Evolutionary conservation across 2,797 vertebrate species (phyloP).

Genomic region (Schizopygopsis malacanthus): DNA sequence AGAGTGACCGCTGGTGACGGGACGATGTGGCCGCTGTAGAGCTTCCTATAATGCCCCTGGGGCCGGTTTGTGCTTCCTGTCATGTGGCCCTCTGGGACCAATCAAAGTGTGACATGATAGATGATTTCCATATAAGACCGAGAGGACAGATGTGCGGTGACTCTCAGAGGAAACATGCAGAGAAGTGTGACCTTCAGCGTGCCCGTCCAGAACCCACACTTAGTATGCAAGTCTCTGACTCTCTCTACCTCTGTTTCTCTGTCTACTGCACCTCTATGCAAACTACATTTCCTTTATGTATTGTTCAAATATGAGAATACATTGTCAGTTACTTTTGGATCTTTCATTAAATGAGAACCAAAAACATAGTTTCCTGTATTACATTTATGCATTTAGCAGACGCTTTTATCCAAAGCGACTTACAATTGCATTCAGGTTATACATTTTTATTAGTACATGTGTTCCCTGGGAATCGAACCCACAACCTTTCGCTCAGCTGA

Average conservation of each 20-base stretch:
- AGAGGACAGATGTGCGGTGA: constrained; percentile 59
- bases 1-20: constrained; percentile 78
- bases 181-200: constrained; percentile 56
- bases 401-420: too few species aligned
- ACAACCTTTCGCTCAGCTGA: too few species aligned
- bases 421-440: too few species aligned
- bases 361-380: constrained; percentile 14
- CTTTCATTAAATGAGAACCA: constrained; percentile 36
- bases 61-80: constrained; percentile 25
- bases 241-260: constrained; percentile 38
- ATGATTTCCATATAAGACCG: constrained; percentile 57
- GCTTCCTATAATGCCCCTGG: constrained; percentile 37
- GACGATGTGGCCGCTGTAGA: not conserved
- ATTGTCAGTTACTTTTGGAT: constrained; percentile 34
- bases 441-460: too few species aligned
- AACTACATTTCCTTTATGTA: constrained; percentile 25
- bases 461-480: too few species aligned
- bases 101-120: constrained; percentile 54
- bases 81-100: constrained; percentile 48
- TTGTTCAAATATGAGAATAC: constrained; percentile 42
- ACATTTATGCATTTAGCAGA: too few species aligned
- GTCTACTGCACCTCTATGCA: constrained; percentile 39
- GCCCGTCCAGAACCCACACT: constrained; percentile 35
- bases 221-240: constrained; percentile 52
- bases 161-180: constrained; percentile 53